phyloP scores from a whole-genome alignment of 2,797 vertebrate genomes.

The Cetoscarus ocellatus region DNA sequence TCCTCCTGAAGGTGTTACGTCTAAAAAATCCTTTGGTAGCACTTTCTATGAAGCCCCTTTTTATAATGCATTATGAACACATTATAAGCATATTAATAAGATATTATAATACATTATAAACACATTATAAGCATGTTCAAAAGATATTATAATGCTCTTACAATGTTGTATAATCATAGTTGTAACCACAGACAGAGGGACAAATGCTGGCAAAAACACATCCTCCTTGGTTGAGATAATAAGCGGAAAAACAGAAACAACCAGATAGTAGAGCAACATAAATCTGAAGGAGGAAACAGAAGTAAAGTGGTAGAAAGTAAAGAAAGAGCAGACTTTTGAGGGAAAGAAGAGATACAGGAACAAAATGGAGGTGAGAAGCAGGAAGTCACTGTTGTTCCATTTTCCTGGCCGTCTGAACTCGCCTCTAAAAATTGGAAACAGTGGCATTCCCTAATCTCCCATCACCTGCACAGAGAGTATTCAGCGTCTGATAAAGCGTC shows the following conservation, averaged over 20 bases:
- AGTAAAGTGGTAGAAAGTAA: background rate
- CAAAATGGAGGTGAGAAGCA: conserved; percentile 38
- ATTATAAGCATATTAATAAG: too few relatives aligned
- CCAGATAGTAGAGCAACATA: too few relatives aligned
- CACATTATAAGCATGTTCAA: too few relatives aligned
- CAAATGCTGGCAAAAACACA: too few relatives aligned
- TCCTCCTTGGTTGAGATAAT: too few relatives aligned
- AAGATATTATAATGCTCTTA: too few relatives aligned
- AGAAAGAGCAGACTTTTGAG: background rate
- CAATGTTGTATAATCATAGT: too few relatives aligned
- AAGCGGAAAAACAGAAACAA: too few relatives aligned
- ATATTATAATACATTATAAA: too few relatives aligned
- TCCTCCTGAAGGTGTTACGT: background rate
- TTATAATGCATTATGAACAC: too few relatives aligned
- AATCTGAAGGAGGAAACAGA: background rate
- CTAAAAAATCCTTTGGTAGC: background rate
- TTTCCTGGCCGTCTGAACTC: conserved; percentile 66
- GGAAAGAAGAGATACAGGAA: conserved; percentile 12
- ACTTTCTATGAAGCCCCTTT: background rate
- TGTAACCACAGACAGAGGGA: too few relatives aligned
- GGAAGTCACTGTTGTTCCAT: conserved; percentile 65
- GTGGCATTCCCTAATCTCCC: conserved; percentile 77
- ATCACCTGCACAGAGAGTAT: conserved; percentile 70
- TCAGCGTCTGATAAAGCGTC: conserved; percentile 66
- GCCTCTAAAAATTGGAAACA: conserved; percentile 78